Percentiles rank a stretch among this genome's conserved stretches.
Conservation (phyloP, 2,113 vertebrate genomes). For the Anolis carolinensis region DNA sequence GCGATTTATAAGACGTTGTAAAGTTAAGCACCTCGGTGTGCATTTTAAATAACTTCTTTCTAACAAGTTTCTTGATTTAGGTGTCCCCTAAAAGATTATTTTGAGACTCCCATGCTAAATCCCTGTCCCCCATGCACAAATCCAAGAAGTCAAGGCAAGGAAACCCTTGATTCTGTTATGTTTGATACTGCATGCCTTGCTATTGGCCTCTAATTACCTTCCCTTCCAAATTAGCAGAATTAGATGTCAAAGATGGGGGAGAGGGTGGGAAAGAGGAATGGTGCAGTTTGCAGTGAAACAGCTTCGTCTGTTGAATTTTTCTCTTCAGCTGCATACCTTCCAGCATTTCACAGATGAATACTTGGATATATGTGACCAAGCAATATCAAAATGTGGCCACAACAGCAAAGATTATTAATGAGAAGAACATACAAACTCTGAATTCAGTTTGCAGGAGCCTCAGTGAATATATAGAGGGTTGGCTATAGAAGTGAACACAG, state of each 20-base stretch:
- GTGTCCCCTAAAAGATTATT: background rate
- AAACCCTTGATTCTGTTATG: background rate
- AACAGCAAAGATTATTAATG: too few species aligned
- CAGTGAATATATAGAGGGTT: too few species aligned
- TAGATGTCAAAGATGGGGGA: background rate
- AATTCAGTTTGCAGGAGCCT: too few species aligned
- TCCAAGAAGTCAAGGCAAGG: background rate
- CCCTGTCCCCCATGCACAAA: background rate
- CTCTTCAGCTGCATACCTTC: background rate
- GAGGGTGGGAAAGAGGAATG: background rate
- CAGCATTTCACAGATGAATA: background rate
- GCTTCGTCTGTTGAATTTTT: background rate
- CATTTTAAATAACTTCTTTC: too few species aligned
- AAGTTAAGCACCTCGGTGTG: background rate
- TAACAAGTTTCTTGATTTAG: background rate
- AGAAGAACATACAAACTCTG: too few species aligned
- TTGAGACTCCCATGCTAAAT: background rate
- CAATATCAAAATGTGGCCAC: too few species aligned
- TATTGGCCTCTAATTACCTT: background rate
- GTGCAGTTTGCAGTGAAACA: background rate
- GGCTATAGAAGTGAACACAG: too few species aligned
- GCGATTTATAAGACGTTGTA: background rate
- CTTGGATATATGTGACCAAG: too few species aligned
- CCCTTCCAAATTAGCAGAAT: background rate
- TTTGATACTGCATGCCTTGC: background rate